Evolutionary conservation across 2,888 invertebrate species (phyloP).

Genomic region (Aphrophora alni): DNA sequence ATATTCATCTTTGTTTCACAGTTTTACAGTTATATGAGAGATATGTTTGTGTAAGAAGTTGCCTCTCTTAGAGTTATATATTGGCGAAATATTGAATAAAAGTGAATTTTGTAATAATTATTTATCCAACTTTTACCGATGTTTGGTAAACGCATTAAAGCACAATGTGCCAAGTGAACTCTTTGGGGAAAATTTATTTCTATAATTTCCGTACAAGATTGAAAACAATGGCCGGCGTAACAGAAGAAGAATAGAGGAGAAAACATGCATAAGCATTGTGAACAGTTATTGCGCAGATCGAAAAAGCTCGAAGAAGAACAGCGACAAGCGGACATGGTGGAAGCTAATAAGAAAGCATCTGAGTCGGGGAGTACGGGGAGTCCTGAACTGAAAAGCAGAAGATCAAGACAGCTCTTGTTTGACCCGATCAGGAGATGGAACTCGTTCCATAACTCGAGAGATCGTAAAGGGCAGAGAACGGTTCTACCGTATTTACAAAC

Average conservation of each 20-base stretch:
- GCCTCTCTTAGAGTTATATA: too few species aligned
- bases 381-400: conserved; percentile 56
- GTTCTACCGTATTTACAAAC: conserved; percentile 32
- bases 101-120: too few species aligned
- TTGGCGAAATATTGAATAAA: too few species aligned
- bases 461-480: conserved; percentile 32
- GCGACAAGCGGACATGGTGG: conserved; percentile 29
- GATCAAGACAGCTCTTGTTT: conserved; percentile 50
- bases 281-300: conserved; percentile 54
- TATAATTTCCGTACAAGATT: not conserved
- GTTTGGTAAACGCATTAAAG: not conserved
- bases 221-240: not conserved
- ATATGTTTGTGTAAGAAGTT: too few species aligned
- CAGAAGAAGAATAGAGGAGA: not conserved
- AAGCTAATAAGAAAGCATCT: conserved; percentile 24
- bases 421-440: conserved; percentile 61
- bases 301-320: conserved; percentile 36
- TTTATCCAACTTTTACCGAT: not conserved
- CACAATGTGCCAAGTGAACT: not conserved
- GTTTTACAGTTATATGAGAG: too few species aligned
- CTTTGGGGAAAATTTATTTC: not conserved
- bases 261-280: conserved; percentile 58
- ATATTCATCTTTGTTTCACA: too few species aligned
- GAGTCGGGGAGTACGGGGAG: conserved; percentile 53
- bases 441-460: conserved; percentile 57